Percentiles rank a stretch among this genome's conserved stretches.
Evolutionary conservation across 2,888 invertebrate species (phyloP).

Genomic region (Mycogona germanica): DNA sequence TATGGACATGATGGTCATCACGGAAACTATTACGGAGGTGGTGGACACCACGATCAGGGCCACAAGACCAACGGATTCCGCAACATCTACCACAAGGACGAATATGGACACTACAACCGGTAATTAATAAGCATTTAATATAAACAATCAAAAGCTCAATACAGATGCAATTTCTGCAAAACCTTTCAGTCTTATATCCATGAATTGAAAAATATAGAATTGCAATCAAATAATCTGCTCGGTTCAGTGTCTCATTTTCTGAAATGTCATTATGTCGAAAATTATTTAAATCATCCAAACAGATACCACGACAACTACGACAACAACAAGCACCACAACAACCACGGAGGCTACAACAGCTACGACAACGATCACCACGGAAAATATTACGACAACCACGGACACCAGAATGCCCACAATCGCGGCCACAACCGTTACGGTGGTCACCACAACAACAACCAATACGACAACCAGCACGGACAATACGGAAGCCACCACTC

Average conservation of each 20-base stretch:
- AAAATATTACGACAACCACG: no score
- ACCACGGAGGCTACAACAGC: background rate
- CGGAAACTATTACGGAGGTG: background rate
- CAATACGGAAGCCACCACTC: background rate
- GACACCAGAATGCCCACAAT: background rate
- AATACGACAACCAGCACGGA: background rate
- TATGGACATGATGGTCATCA: slow-evolving; percentile 1
- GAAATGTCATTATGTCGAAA: no score
- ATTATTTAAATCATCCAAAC: no score
- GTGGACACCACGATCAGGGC: background rate
- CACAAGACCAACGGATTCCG: background rate
- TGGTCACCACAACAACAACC: slow-evolving; percentile 2
- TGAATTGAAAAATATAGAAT: no score
- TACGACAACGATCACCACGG: background rate
- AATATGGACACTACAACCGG: background rate
- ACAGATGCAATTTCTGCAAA: no score
- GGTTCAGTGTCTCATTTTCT: no score
- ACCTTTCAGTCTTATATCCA: no score
- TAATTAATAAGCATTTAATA: no score
- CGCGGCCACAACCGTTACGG: background rate
- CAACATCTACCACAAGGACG: background rate
- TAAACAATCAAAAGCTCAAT: no score
- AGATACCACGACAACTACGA: background rate
- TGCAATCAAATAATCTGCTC: no score
- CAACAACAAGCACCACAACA: background rate